Conservation (phyloP, 2,797 vertebrate genomes). For the Molossus molossus region DNA sequence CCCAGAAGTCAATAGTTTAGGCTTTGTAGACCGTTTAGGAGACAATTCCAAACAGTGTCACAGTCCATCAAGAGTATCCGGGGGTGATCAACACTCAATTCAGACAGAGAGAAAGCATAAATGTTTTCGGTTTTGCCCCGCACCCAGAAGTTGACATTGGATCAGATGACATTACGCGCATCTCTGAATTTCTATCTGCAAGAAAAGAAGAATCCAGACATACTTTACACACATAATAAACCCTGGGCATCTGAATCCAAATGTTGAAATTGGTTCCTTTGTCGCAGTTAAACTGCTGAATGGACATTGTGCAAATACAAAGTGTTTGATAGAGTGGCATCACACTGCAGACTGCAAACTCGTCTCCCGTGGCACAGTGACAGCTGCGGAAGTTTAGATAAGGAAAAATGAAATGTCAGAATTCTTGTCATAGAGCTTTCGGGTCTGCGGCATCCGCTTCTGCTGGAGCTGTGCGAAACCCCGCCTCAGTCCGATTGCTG, state of each 20-base stretch:
- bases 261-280: slow-evolving; percentile 70
- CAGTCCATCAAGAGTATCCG: neutral
- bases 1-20: neutral
- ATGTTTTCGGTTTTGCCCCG: neutral
- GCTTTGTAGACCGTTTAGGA: neutral
- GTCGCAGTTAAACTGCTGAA: slow-evolving; percentile 69
- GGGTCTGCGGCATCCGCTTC: neutral
- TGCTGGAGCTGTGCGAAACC: slow-evolving; percentile 23
- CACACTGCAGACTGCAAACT: neutral
- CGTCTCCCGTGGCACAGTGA: slow-evolving; percentile 67
- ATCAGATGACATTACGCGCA: neutral
- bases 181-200: neutral
- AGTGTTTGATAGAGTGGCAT: slow-evolving; percentile 12
- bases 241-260: slow-evolving; percentile 68
- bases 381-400: slow-evolving; percentile 75
- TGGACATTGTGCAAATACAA: slow-evolving; percentile 76
- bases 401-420: slow-evolving; percentile 82
- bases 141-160: neutral
- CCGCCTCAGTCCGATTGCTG: slow-evolving; percentile 64
- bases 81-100: neutral
- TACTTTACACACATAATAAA: slow-evolving; percentile 45
- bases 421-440: slow-evolving; percentile 65
- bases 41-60: neutral
- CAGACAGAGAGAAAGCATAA: neutral
- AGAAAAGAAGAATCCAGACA: neutral